These are phyloP conservation scores for Silurus asotus DNA, from an alignment of 2,113 vertebrate genomes.

Conservation along the genomic window DNA sequence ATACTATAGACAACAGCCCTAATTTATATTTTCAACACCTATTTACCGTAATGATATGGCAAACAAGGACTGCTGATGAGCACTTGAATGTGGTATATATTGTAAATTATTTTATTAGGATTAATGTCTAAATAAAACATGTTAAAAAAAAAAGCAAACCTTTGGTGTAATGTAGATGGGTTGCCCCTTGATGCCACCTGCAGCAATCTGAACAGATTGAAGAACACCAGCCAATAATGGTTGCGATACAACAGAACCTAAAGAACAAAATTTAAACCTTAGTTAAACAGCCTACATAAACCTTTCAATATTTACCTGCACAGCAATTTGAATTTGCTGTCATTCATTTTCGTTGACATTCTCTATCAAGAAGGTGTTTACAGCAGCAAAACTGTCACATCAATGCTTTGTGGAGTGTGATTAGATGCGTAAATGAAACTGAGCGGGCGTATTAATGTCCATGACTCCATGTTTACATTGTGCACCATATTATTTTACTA, in stretches of 20 bases:
- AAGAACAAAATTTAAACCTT: background rate
- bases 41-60: background rate
- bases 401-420: background rate
- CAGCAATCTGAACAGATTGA: slow-evolving; percentile 42
- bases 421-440: too few relatives aligned
- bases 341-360: background rate
- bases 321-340: background rate
- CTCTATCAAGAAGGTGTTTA: background rate
- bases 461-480: too few relatives aligned
- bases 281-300: background rate
- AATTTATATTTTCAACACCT: background rate
- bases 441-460: too few relatives aligned
- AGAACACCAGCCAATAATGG: slow-evolving; percentile 61
- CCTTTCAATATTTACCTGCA: background rate
- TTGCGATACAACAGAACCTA: slow-evolving; percentile 30
- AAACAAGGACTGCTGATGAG: background rate
- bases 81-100: background rate
- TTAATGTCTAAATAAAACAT: background rate
- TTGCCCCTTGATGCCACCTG: slow-evolving; percentile 69
- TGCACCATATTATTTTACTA: background rate
- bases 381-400: background rate
- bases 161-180: slow-evolving; percentile 81
- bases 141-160: slow-evolving; percentile 64
- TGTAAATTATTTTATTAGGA: background rate
- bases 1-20: background rate